phyloP scores from a whole-genome alignment of 2,888 invertebrate genomes.

The Diarsia mendica region DNA sequence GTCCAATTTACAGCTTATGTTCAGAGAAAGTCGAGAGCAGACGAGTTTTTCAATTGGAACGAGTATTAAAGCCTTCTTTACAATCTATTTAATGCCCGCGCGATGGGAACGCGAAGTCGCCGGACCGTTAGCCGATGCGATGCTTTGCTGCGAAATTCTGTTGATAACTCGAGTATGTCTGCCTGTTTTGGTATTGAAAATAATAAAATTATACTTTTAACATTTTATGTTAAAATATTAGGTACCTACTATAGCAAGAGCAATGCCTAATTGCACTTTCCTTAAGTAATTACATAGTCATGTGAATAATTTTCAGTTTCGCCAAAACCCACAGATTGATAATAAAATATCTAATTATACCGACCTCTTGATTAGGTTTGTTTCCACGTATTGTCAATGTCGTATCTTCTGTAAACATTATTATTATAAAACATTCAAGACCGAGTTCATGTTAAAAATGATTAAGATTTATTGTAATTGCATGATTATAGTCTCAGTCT shows the following conservation, averaged over 20 bases:
- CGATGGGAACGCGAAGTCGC: slow-evolving; percentile 51
- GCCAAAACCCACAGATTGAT: background rate
- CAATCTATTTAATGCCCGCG: slow-evolving; percentile 66
- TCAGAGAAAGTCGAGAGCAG: slow-evolving; percentile 66
- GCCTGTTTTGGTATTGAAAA: slow-evolving; percentile 4
- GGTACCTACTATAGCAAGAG: background rate
- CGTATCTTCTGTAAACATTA: slow-evolving; percentile 41
- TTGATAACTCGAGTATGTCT: slow-evolving; percentile 12
- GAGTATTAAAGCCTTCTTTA: slow-evolving; percentile 67
- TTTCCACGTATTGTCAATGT: slow-evolving; percentile 36
- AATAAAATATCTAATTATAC: background rate
- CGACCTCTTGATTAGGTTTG: background rate
- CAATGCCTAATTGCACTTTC: background rate
- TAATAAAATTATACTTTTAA: background rate
- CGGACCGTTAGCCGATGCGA: slow-evolving; percentile 56
- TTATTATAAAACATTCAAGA: slow-evolving; percentile 45
- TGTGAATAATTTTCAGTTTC: background rate
- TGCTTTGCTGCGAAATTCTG: slow-evolving; percentile 18
- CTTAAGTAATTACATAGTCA: background rate
- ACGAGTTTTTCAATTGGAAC: slow-evolving; percentile 69
- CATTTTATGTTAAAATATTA: background rate
- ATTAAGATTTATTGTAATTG: slow-evolving; percentile 57
- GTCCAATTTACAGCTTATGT: slow-evolving; percentile 61
- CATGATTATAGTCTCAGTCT: slow-evolving; percentile 43
- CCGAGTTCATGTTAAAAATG: slow-evolving; percentile 39